phyloP scores from a whole-genome alignment of 2,888 invertebrate species.

The Stegana nigrithorax region DNA sequence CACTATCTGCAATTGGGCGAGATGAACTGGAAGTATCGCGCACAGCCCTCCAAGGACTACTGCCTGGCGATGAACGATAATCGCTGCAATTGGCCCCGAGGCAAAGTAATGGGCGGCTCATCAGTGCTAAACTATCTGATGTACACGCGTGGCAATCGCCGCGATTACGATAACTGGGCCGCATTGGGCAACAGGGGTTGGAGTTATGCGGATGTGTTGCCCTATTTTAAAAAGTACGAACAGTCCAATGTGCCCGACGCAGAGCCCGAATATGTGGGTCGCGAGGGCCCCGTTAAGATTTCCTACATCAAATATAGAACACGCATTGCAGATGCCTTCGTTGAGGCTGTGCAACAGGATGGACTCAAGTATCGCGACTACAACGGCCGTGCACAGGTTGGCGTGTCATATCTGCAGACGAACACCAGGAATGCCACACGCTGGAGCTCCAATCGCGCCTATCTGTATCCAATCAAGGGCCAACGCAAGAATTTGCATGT shows the following conservation, averaged over 20 bases:
- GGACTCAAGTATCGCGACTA: constrained; percentile 76
- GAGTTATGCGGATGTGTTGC: constrained; percentile 78
- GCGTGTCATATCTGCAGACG: constrained; percentile 74
- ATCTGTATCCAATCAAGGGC: constrained; percentile 71
- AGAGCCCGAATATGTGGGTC: constrained; percentile 69
- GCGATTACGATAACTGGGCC: constrained; percentile 83
- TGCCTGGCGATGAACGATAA: constrained; percentile 80
- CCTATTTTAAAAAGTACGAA: constrained; percentile 83
- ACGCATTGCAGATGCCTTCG: constrained; percentile 73
- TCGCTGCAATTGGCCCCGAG: constrained; percentile 83
- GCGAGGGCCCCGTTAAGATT: constrained; percentile 71
- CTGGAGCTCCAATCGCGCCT: constrained; percentile 73
- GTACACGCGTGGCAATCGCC: constrained; percentile 77
- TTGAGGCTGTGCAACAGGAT: constrained; percentile 73
- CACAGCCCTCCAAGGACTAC: constrained; percentile 77
- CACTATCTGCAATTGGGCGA: constrained; percentile 77
- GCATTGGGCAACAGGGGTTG: constrained; percentile 78
- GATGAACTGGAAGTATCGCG: constrained; percentile 86
- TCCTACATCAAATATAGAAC: constrained; percentile 72
- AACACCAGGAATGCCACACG: constrained; percentile 72
- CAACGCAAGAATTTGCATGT: constrained; percentile 72
- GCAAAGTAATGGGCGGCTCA: constrained; percentile 85
- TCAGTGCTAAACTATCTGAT: constrained; percentile 86
- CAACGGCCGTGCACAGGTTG: constrained; percentile 73
- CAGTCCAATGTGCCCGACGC: constrained; percentile 73